Evolutionary conservation across 64 coral and sea anemone genomes (phyloP), one percentile per base, ranked within the genome.

Genomic region (Pocillopora damicornis): DNA sequence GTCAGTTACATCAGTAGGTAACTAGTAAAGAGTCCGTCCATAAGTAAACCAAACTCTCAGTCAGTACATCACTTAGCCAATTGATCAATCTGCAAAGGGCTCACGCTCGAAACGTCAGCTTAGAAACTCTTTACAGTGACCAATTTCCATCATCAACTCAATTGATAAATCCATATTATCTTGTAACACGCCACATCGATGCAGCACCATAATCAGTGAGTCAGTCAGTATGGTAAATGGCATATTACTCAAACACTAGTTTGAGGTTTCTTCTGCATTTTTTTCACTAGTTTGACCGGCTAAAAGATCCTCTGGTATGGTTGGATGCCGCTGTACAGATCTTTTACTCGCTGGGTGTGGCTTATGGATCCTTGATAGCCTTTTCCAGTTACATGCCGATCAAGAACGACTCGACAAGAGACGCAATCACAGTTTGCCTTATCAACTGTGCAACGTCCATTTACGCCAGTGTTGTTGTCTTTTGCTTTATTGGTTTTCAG

Each of bases 381-480:
- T 99, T 99, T 77, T 95, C 97, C 15, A 99, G 97, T 59, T 99
- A 99, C 79, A 99, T 95, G 60, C 97, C 97, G 0, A 91, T 99
- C 35, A 99, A 99, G 64, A 99, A 95, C 45, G 97, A 99, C 45
- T 99, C 93, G 4, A 99, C 93, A 13, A 86, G 78, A n/a, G 97
- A 99, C 60, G 93, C 97, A 22, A 99, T 99, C 6, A 95, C 91
- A 11, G 97, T 99, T 30, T 99, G 97, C 51, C 89, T 99, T 61
- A 88, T 99, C 77, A 95, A 99, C 79, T 99, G 93, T 57, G 97
- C 93, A 17, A 91, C 90, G 0, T 99, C 97, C 0, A 95, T 99
- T 61, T 99, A 99, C 83, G 97, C 97, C 20, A 95, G 93, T 61
- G 93, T 99, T 38, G 97, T 99, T 1, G 97, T 99, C 37, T 99